Percentiles rank a stretch among this genome's conserved stretches.
Conservation (phyloP, 2,888 invertebrate genomes). For the Hydraecia micacea region DNA sequence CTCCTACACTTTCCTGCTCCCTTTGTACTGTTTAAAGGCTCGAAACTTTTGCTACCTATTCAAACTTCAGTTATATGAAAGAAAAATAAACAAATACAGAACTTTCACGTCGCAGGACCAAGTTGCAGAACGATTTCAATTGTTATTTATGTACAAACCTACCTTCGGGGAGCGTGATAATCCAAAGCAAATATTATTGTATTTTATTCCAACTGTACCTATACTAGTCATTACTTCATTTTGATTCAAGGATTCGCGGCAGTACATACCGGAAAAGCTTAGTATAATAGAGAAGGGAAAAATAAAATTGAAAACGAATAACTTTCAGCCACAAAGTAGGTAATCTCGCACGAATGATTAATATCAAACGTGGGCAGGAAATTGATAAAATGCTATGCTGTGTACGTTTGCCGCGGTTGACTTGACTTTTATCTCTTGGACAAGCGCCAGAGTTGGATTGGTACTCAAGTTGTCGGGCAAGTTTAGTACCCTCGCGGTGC, state of each 20-base stretch:
- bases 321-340: constrained; percentile 25
- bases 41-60: constrained; percentile 52
- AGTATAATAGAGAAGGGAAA: background rate
- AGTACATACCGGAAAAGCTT: background rate
- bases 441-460: constrained; percentile 76
- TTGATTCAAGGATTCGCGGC: background rate
- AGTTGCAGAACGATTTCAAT: constrained; percentile 40
- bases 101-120: constrained; percentile 35
- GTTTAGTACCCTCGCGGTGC: constrained; percentile 71
- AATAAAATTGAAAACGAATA: constrained; percentile 10
- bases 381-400: constrained; percentile 68
- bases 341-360: constrained; percentile 49
- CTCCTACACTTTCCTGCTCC: constrained; percentile 59
- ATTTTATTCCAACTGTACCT: constrained; percentile 9
- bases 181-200: background rate
- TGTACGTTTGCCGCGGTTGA: constrained; percentile 69
- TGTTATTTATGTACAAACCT: constrained; percentile 49
- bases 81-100: constrained; percentile 61
- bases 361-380: constrained; percentile 52
- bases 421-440: constrained; percentile 82
- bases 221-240: background rate
- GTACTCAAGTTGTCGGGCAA: constrained; percentile 75
- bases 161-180: constrained; percentile 19
- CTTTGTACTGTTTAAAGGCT: constrained; percentile 67
- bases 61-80: constrained; percentile 51